Conservation (phyloP, 2,113 vertebrate genomes). For the Oceanodroma tethys region DNA sequence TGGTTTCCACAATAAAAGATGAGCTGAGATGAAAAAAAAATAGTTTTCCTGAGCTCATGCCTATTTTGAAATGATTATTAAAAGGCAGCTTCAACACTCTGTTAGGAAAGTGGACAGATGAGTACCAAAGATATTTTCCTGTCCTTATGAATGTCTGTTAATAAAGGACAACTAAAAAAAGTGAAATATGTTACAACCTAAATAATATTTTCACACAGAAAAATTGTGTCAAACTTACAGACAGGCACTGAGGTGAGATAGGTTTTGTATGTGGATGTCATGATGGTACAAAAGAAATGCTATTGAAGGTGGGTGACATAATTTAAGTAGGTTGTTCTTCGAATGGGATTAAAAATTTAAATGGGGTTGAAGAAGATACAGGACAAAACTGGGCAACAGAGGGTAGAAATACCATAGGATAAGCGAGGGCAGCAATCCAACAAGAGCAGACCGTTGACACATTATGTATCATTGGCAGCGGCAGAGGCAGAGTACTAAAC, state of each 20-base stretch:
- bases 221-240: background rate
- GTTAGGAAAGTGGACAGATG: background rate
- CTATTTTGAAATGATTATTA: background rate
- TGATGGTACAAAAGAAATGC: background rate
- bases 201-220: background rate
- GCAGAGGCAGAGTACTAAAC: background rate
- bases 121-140: background rate
- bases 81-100: background rate
- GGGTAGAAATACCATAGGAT: background rate
- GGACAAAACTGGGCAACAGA: background rate
- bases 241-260: background rate
- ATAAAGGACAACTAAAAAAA: background rate
- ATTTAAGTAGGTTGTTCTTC: background rate
- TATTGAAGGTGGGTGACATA: background rate
- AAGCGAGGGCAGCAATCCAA: background rate
- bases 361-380: background rate
- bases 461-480: background rate
- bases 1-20: background rate
- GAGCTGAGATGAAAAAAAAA: background rate
- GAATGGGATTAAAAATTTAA: background rate
- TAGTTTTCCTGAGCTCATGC: background rate
- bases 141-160: background rate
- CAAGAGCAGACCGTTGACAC: background rate
- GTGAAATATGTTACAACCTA: background rate
- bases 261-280: background rate